These are phyloP conservation scores for Clamator glandarius DNA, from an alignment of 2,797 vertebrate species.

Conservation along the genomic window DNA sequence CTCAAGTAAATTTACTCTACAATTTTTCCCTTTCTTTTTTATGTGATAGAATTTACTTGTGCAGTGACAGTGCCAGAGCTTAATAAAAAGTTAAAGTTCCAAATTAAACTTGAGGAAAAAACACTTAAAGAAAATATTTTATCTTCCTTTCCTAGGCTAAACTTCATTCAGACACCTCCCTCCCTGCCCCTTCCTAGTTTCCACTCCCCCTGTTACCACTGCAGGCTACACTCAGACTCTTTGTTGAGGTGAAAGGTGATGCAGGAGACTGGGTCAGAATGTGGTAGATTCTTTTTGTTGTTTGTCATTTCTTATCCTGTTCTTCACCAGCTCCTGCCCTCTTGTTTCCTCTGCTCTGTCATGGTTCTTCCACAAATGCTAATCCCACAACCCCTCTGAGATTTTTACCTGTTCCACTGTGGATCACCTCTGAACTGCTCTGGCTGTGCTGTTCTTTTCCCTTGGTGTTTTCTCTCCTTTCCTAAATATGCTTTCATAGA, in stretches of 20 bases:
- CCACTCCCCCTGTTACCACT: background rate
- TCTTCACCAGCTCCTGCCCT: background rate
- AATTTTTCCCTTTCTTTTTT: background rate
- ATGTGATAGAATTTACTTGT: background rate
- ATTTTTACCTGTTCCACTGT: background rate
- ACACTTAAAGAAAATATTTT: background rate
- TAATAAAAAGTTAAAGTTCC: background rate
- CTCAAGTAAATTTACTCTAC: background rate
- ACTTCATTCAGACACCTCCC: background rate
- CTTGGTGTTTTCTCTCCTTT: background rate
- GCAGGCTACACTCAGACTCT: background rate
- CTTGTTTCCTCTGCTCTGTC: background rate
- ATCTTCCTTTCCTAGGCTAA: background rate
- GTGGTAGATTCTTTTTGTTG: background rate
- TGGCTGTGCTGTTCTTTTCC: background rate
- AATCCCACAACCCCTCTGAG: background rate
- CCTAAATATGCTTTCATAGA: background rate
- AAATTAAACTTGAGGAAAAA: background rate
- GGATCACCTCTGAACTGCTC: background rate
- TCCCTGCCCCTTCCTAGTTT: background rate
- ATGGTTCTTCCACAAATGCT: background rate
- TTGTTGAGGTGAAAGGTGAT: background rate
- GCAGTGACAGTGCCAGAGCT: background rate
- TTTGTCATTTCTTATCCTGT: background rate
- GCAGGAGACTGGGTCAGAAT: background rate